Evolutionary conservation across 2,888 invertebrate genomes (phyloP).

Genomic region (Eupeodes luniger): DNA sequence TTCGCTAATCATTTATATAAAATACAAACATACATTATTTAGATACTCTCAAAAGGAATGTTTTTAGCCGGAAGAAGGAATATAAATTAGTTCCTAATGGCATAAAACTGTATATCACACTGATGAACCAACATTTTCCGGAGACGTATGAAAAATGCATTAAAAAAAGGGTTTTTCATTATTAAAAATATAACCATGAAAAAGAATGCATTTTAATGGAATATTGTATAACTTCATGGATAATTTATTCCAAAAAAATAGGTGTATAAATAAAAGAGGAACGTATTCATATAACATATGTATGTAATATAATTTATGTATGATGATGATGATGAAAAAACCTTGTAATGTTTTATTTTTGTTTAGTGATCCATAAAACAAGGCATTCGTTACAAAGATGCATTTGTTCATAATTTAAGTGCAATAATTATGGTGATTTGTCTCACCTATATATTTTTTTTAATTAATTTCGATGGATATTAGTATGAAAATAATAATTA

Average conservation of each 20-base stretch:
- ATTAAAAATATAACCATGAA: neutral
- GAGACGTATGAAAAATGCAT: slow-evolving; percentile 33
- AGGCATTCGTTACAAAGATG: slow-evolving; percentile 1
- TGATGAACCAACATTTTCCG: slow-evolving; percentile 6
- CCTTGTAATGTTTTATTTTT: neutral
- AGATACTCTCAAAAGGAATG: slow-evolving; percentile 12
- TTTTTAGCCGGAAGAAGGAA: neutral
- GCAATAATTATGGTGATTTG: slow-evolving; percentile 25
- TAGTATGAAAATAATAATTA: no score
- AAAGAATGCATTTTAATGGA: slow-evolving; percentile 2
- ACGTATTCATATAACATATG: neutral
- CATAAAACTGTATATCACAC: slow-evolving; percentile 30
- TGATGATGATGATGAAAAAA: neutral
- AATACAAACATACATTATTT: neutral
- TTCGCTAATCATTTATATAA: slow-evolving; percentile 15
- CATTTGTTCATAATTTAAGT: slow-evolving; percentile 10
- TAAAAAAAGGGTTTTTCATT: slow-evolving; percentile 44
- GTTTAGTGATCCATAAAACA: slow-evolving; percentile 32
- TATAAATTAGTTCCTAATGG: slow-evolving; percentile 61
- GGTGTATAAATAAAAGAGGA: neutral
- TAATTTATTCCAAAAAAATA: slow-evolving; percentile 26
- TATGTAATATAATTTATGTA: neutral
- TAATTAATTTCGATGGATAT: neutral
- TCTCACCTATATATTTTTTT: slow-evolving; percentile 11
- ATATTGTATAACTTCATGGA: slow-evolving; percentile 13